These are phyloP conservation scores for Anabas testudineus DNA, from an alignment of 2,797 vertebrate genomes.

Conservation along the genomic window DNA sequence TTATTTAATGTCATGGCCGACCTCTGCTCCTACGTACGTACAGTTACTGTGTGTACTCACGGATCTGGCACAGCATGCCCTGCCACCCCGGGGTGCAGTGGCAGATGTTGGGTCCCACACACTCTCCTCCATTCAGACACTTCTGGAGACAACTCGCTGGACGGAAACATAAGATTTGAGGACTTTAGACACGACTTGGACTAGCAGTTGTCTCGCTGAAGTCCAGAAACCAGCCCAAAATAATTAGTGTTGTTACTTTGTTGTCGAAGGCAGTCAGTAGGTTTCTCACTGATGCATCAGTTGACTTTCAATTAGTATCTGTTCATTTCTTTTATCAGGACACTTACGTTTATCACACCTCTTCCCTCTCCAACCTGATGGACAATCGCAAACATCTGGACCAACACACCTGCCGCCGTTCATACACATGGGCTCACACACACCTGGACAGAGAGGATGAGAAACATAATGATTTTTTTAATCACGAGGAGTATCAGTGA, in stretches of 20 bases:
- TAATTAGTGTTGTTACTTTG: no score
- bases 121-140: conserved; percentile 84
- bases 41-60: no score
- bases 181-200: not conserved
- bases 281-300: no score
- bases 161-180: not conserved
- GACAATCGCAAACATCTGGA: conserved; percentile 86
- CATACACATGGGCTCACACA: conserved; percentile 87
- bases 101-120: conserved; percentile 79
- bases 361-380: conserved; percentile 82
- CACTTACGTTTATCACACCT: conserved; percentile 82
- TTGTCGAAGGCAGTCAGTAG: no score
- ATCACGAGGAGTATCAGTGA: no score
- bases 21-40: not conserved
- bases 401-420: conserved; percentile 84
- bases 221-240: not conserved
- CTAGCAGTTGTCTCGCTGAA: not conserved
- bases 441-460: conserved; percentile 73
- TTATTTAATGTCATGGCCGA: not conserved
- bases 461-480: no score
- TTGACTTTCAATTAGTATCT: no score
- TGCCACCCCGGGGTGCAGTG: conserved; percentile 76
- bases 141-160: conserved; percentile 82
- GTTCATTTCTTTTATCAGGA: no score
- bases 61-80: conserved; percentile 80